Evolutionary conservation across 53 echinoderm and acorn worm genomes (phyloP).

Genomic region (Echinometra lucunter): DNA sequence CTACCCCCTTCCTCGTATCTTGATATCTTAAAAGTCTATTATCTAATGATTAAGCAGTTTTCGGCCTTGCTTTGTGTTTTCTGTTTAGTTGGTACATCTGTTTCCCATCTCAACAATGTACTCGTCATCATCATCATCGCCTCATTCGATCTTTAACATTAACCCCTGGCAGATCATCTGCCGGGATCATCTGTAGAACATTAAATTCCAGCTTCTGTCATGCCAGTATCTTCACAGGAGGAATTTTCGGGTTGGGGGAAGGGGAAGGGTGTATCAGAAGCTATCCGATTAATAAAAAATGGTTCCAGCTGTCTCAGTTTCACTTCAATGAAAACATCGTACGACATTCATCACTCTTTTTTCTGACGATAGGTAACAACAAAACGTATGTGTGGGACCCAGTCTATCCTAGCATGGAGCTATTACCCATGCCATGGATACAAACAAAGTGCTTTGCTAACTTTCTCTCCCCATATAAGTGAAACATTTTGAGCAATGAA

Average conservation of each 20-base stretch:
- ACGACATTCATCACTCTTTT: not conserved
- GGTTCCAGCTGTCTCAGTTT: not conserved
- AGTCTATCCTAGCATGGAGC: not conserved
- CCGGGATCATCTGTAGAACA: not conserved
- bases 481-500: no score
- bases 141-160: not conserved
- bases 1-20: no score
- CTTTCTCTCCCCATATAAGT: no score
- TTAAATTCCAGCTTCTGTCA: not conserved
- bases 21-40: not conserved
- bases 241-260: not conserved
- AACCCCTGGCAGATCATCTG: not conserved
- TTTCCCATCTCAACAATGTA: not conserved
- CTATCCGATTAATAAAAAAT: not conserved
- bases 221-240: not conserved
- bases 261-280: conserved; percentile 2
- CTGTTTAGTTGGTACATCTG: not conserved
- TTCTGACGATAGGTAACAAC: not conserved
- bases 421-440: no score
- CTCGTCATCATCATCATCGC: not conserved
- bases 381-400: not conserved
- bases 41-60: conserved; percentile 30
- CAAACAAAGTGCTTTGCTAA: no score
- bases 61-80: conserved; percentile 5
- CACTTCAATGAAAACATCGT: not conserved